Conservation (phyloP, 2,113 vertebrate genomes). For the Chamaea fasciata region DNA sequence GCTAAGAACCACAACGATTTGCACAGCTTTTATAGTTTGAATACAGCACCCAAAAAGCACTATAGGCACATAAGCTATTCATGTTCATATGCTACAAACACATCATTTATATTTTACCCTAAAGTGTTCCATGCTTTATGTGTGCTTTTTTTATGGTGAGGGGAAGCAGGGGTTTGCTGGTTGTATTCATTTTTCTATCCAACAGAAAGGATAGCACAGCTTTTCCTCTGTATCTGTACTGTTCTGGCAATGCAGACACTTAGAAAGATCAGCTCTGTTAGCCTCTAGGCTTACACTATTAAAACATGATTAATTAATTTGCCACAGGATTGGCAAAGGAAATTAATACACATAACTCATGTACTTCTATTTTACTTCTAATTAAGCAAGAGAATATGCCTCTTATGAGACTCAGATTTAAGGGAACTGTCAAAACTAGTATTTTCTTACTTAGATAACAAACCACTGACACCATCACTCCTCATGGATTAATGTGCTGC, state of each 20-base stretch:
- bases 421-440: not conserved
- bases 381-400: not conserved
- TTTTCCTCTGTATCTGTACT: not conserved
- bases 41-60: not conserved
- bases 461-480: not conserved
- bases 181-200: not conserved
- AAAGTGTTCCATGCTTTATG: not conserved
- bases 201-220: not conserved
- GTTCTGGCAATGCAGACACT: not conserved
- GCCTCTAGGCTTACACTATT: not conserved
- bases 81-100: not conserved
- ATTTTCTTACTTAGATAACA: not conserved
- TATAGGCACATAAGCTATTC: not conserved
- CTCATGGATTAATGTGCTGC: not conserved
- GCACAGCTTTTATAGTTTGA: not conserved
- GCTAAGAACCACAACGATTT: not conserved
- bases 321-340: not conserved
- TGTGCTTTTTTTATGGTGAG: not conserved
- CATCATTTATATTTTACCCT: not conserved
- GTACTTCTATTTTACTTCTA: slow-evolving; percentile 13
- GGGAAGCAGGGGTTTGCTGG: not conserved
- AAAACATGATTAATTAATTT: slow-evolving; percentile 52
- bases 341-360: slow-evolving; percentile 9
- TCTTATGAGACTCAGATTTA: not conserved
- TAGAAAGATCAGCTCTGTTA: not conserved